Percentiles rank a stretch among this genome's conserved stretches.
These are phyloP conservation scores for Rhagonycha fulva DNA, from an alignment of 2,888 invertebrate genomes.

Conservation along the genomic window DNA sequence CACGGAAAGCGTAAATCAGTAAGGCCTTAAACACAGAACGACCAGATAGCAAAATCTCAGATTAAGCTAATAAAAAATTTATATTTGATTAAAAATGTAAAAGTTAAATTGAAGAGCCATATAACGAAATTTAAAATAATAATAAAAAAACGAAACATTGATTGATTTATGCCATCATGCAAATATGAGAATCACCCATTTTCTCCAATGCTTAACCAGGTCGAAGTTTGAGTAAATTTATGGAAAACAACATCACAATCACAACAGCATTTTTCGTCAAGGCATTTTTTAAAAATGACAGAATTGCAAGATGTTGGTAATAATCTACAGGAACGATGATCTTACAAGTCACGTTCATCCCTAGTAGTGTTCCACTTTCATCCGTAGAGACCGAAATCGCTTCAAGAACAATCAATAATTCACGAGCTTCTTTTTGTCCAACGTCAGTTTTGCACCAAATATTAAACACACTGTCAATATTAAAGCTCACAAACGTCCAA, in stretches of 20 bases:
- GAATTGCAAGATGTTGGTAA: slow-evolving; percentile 21
- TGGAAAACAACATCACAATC: not conserved
- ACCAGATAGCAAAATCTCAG: not conserved
- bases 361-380: slow-evolving; percentile 26
- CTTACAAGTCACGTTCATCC: slow-evolving; percentile 35
- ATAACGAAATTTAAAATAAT: not conserved
- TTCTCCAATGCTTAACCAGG: not conserved
- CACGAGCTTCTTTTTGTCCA: slow-evolving; percentile 33
- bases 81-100: not conserved
- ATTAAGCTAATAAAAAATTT: not conserved
- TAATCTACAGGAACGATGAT: slow-evolving; percentile 20
- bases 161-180: not conserved
- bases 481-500: slow-evolving; percentile 21
- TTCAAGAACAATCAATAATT: slow-evolving; percentile 40
- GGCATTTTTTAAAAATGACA: slow-evolving; percentile 6
- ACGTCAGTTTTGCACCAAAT: slow-evolving; percentile 23
- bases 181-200: not conserved
- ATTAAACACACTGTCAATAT: slow-evolving; percentile 25
- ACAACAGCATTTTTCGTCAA: slow-evolving; percentile 3
- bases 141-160: not conserved
- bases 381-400: slow-evolving; percentile 29
- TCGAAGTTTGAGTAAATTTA: not conserved
- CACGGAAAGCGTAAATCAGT: slow-evolving; percentile 13
- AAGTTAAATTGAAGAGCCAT: not conserved
- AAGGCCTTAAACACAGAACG: slow-evolving; percentile 10